phyloP scores from a whole-genome alignment of 2,113 vertebrate genomes.

The Atlantisia rogersi region DNA sequence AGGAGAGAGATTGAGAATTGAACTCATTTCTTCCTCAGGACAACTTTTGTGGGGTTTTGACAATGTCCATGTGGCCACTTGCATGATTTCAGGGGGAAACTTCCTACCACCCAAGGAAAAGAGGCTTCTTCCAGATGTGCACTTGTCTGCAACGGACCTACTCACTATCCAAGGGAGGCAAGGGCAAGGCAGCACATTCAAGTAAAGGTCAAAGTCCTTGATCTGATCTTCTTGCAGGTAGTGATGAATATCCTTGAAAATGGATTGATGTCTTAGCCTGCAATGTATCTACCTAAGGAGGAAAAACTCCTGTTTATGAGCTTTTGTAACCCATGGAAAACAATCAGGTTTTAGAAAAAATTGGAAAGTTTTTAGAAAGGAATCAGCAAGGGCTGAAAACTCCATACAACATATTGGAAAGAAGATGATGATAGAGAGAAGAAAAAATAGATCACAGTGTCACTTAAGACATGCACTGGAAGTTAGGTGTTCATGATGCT shows the following conservation, averaged over 20 bases:
- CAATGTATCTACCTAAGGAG: background rate
- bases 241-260: background rate
- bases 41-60: conserved; percentile 37
- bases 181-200: background rate
- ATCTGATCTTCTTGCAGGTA: background rate
- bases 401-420: background rate
- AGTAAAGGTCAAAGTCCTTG: background rate
- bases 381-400: background rate
- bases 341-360: background rate
- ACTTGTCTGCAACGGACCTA: background rate
- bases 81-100: background rate
- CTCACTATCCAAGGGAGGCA: background rate
- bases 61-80: background rate
- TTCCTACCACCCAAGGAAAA: conserved; percentile 1
- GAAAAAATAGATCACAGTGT: background rate
- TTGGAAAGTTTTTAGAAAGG: background rate
- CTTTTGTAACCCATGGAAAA: background rate
- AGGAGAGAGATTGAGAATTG: conserved; percentile 4
- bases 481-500: background rate
- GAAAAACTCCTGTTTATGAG: background rate
- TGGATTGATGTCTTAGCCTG: background rate
- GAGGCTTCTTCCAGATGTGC: background rate
- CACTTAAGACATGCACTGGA: background rate
- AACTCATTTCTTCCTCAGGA: conserved; percentile 26
- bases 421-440: background rate